Base-by-base conservation (phyloP, 35 echinoderm and acorn worm species). In the Anneissia japonica region DNA sequence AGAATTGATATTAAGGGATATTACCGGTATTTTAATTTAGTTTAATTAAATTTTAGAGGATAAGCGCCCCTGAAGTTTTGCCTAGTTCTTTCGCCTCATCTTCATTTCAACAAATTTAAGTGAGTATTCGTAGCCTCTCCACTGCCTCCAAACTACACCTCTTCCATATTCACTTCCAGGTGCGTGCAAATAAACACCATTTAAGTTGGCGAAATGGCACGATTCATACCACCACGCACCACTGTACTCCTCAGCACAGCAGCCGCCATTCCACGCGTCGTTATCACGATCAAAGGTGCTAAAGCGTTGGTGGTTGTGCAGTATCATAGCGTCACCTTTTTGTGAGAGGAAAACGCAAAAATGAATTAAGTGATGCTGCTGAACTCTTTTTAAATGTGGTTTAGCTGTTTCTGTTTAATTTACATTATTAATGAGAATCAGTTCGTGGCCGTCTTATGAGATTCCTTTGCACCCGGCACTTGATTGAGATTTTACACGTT, bases 81-180 rank as follows among this genome's bases (percentile, higher is more conserved):
- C 51, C 33, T 33, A 78, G 12, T 35, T 35, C 12, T 13, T 38
- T 1, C 76, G 79, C 77, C 87, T 74, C 4, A 97, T 89, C 73
- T 93, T 97, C 85, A 97, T 97, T 83, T 93, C 91, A 7, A 85
- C 86, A 38, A 85, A 89, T 37, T 90, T 90, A 39, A 97, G 89
- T 3, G 88, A 93, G 36, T 97, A 91, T 13, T 86, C 84, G 56
- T 93, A 89, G 17, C 91, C 91, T 45, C 84, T 93, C 91, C 92
- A 97, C 13, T 82, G 46, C 19, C 77, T 72, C 95, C 95, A 97
- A 72, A 88, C 81, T 10, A 97, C 83, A 34, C 95, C 91, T 81
- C 16, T 81, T 0, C 3, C 79, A 81, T 81, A 81, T 40, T 37
- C 79, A 37, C 51, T 39, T 26, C 35, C 34, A 0, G 35, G 34